Evolutionary conservation across 2,113 vertebrate genomes (phyloP), one percentile per base, ranked within the genome.

Genomic region (Colinus virginianus): DNA sequence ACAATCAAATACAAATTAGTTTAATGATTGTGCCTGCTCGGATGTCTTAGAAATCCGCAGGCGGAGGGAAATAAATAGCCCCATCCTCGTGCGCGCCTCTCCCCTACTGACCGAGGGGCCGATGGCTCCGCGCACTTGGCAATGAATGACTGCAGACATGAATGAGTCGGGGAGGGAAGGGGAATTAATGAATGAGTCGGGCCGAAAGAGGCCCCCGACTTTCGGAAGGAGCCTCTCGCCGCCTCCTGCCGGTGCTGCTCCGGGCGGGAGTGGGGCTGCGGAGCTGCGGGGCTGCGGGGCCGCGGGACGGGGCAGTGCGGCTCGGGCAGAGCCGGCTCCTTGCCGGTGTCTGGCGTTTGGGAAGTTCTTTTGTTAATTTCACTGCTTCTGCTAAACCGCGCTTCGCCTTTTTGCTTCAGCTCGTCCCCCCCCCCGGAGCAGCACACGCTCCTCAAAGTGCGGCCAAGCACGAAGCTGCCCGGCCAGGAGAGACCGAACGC

Each of bases 1-100:
- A 98, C 98, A 98, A 98, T 98, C 98, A 98, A 98, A 98, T 97
- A 97, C 98, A 98, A 98, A 98, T 98, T 98, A 98, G 98, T 98
- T 97, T 98, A 98, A 98, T 98, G 98, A 98, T 97, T 98, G 97
- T 97, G 98, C 97, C 97, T 97, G 97, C 97, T 97, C 97, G 97
- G 97, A 98, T 93, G 97, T 97, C 97, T 98, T 96, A 96, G 97
- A 96, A 97, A 98, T 96, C 97, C 97, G 95, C 98, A 96, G 97
- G 97, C 98, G 90, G 97, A 97, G 94, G 97, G 95, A 95, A 97
- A 97, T 97, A 97, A 98, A 98, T 96, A 97, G 97, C 97, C 96
- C 95, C 97, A 96, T 97, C 97, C 97, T 97, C 96, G 97, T 97
- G 96, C 96, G 95, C 84, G 36, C 34, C 91, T 94, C 94, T 98